Percentiles rank a stretch among this genome's conserved stretches.
Conservation (phyloP, 1,140 invertebrate genomes). For the Dendroctonus ponderosae region DNA sequence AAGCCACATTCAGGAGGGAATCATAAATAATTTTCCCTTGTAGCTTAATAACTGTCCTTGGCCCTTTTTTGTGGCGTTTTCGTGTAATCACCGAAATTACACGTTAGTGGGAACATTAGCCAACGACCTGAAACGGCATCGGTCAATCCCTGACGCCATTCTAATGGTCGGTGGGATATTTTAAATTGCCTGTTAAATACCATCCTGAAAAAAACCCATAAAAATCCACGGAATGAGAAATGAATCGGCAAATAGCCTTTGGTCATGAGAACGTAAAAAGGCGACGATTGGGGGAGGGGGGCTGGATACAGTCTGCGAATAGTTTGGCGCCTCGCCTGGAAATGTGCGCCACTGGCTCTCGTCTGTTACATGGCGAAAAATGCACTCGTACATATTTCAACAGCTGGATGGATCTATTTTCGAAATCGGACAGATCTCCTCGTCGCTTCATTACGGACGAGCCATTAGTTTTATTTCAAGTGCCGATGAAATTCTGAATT, state of each 20-base stretch:
- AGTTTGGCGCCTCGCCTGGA: too few species aligned
- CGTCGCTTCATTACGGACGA: conserved; percentile 5
- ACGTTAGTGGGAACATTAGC: background rate
- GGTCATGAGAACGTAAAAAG: too few species aligned
- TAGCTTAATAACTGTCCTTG: conserved; percentile 3
- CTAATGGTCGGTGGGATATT: conserved; percentile 6
- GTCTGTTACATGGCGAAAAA: background rate
- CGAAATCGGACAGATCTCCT: conserved; percentile 17
- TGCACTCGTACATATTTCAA: conserved; percentile 1
- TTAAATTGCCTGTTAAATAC: background rate
- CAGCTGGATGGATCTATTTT: conserved; percentile 8
- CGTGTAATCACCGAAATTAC: background rate
- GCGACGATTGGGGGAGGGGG: too few species aligned
- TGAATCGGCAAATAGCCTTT: too few species aligned
- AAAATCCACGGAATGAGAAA: too few species aligned
- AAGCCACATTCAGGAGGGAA: too few species aligned
- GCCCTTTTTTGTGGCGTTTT: background rate
- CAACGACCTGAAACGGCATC: background rate
- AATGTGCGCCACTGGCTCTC: too few species aligned
- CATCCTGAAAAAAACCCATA: too few species aligned
- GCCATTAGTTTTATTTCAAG: conserved; percentile 12
- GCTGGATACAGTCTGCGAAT: too few species aligned
- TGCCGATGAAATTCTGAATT: conserved; percentile 13
- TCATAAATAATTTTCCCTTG: too few species aligned
- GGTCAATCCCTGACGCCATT: conserved; percentile 9